Conservation (phyloP, 2,113 vertebrate genomes). For the Chaetops frenatus region DNA sequence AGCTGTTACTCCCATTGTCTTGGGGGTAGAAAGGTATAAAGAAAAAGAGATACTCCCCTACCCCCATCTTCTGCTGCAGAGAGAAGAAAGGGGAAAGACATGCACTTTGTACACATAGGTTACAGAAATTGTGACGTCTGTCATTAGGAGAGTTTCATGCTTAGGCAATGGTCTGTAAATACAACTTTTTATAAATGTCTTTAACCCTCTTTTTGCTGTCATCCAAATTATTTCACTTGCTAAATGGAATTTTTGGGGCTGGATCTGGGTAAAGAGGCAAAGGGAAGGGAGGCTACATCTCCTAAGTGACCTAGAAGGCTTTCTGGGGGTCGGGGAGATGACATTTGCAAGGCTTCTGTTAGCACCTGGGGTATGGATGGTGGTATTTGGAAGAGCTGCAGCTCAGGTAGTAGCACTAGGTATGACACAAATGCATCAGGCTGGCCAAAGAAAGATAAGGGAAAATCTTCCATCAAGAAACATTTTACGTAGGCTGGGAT, state of each 20-base stretch:
- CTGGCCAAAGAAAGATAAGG: background rate
- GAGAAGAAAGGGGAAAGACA: slow-evolving; percentile 28
- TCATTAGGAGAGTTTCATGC: slow-evolving; percentile 29
- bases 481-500: background rate
- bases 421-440: background rate
- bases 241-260: background rate
- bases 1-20: background rate
- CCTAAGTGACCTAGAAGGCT: background rate
- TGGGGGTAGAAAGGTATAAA: background rate
- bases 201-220: slow-evolving; percentile 31
- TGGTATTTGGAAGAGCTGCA: background rate
- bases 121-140: slow-evolving; percentile 31
- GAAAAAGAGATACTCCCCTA: background rate
- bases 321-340: background rate
- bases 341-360: background rate
- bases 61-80: background rate
- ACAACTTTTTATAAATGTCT: slow-evolving; percentile 64
- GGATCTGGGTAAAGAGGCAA: background rate
- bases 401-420: background rate
- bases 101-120: slow-evolving; percentile 58
- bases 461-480: background rate
- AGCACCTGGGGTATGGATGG: background rate
- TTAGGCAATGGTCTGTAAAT: slow-evolving; percentile 61
- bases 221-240: background rate
- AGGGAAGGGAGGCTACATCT: background rate